Percentiles rank a stretch among this genome's conserved stretches.
Evolutionary conservation across 1,140 invertebrate genomes (phyloP).

Genomic region (Diorhabda elongata): DNA sequence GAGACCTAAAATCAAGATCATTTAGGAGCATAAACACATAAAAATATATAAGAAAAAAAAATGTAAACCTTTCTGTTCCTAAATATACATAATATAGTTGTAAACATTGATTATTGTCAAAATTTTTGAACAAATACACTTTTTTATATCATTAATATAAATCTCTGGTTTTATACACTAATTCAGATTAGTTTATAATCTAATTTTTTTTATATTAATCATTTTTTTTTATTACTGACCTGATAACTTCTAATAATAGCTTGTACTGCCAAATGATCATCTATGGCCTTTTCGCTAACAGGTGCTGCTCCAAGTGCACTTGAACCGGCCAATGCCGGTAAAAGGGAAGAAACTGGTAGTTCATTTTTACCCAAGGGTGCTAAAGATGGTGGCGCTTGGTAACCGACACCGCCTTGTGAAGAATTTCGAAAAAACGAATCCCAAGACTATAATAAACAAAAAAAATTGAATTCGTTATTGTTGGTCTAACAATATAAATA

Average conservation of each 20-base stretch:
- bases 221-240: conserved; percentile 56
- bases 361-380: conserved; percentile 69
- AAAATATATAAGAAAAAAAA: too few species aligned
- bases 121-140: too few species aligned
- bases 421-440: conserved; percentile 94
- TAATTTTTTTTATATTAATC: too few species aligned
- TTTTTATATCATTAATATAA: too few species aligned
- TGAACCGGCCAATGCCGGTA: conserved; percentile 51
- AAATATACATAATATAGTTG: too few species aligned
- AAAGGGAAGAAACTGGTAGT: conserved; percentile 64
- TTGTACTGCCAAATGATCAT: conserved; percentile 97
- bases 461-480: background rate
- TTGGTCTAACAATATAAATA: background rate
- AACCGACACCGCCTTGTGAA: conserved; percentile 77
- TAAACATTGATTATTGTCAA: too few species aligned
- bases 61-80: too few species aligned
- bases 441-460: conserved; percentile 78
- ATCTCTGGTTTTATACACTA: too few species aligned
- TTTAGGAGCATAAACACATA: too few species aligned
- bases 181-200: too few species aligned
- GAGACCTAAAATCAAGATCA: too few species aligned
- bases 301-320: conserved; percentile 48
- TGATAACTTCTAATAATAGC: conserved; percentile 98
- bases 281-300: conserved; percentile 87
- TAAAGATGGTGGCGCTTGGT: conserved; percentile 79